Conservation (phyloP, 30 jellyfish, hydroid and myxozoan genomes). For the Hydractinia symbiolongicarpus region DNA sequence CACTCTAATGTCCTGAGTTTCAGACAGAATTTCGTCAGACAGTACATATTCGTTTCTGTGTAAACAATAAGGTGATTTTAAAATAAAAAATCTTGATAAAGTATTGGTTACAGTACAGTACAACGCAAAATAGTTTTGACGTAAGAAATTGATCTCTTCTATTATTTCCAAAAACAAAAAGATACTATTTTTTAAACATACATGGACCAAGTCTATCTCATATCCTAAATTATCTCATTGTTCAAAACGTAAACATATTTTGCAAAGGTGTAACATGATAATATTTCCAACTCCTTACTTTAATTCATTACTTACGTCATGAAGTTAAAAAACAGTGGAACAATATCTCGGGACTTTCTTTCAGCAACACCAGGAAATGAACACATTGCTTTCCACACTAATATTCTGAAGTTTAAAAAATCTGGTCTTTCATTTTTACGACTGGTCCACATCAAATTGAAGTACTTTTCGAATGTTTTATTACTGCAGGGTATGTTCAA, state of each 20-base stretch:
- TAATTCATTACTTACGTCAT: slow-evolving; percentile 30
- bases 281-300: neutral
- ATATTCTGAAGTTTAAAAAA: slow-evolving; percentile 36
- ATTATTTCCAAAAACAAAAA: too few species aligned
- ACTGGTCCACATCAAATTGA: neutral
- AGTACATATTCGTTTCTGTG: slow-evolving; percentile 19
- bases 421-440: slow-evolving; percentile 36
- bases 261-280: neutral
- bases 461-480: slow-evolving; percentile 12
- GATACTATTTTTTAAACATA: too few species aligned
- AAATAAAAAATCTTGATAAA: neutral
- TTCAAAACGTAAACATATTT: neutral
- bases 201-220: too few species aligned
- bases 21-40: slow-evolving; percentile 24
- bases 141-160: too few species aligned
- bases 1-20: slow-evolving; percentile 12
- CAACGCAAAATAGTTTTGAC: too few species aligned
- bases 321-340: slow-evolving; percentile 52
- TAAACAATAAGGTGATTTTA: neutral
- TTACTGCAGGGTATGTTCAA: too few species aligned
- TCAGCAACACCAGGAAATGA: slow-evolving; percentile 56
- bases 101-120: too few species aligned
- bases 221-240: too few species aligned
- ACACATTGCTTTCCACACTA: slow-evolving; percentile 62
- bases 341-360: slow-evolving; percentile 63